Evolutionary conservation across 1,140 invertebrate species (phyloP).

Genomic region (Anastrepha obliqua): DNA sequence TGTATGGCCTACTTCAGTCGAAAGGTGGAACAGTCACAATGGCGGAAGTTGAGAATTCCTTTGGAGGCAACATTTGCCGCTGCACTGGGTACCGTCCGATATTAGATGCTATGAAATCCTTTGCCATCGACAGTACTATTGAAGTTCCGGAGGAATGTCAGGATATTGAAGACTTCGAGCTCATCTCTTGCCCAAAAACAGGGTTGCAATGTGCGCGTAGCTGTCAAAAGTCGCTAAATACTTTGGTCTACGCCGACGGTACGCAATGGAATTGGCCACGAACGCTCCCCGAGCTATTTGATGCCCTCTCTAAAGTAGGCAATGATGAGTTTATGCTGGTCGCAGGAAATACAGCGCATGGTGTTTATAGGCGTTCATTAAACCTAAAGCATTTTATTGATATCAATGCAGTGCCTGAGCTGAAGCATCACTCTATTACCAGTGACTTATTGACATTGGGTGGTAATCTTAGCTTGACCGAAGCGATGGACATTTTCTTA

Average conservation of each 20-base stretch:
- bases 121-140: slow-evolving; percentile 80
- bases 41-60: slow-evolving; percentile 82
- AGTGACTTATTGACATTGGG: slow-evolving; percentile 79
- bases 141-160: slow-evolving; percentile 75
- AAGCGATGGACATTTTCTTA: slow-evolving; percentile 79
- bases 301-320: slow-evolving; percentile 80
- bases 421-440: slow-evolving; percentile 77
- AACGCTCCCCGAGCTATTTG: slow-evolving; percentile 79
- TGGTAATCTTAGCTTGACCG: slow-evolving; percentile 80
- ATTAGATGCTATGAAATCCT: slow-evolving; percentile 85
- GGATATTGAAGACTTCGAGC: slow-evolving; percentile 58
- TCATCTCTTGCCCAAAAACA: slow-evolving; percentile 56
- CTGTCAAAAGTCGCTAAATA: slow-evolving; percentile 69
- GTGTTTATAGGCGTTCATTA: slow-evolving; percentile 77
- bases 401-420: slow-evolving; percentile 79
- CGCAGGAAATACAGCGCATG: slow-evolving; percentile 76
- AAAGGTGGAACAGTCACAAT: slow-evolving; percentile 77
- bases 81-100: slow-evolving; percentile 91
- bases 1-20: slow-evolving; percentile 79
- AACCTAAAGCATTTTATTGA: slow-evolving; percentile 80
- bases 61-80: slow-evolving; percentile 87
- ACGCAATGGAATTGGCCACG: slow-evolving; percentile 60
- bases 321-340: slow-evolving; percentile 74
- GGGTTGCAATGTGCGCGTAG: slow-evolving; percentile 55
- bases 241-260: slow-evolving; percentile 62